Evolutionary conservation across 2,113 vertebrate species (phyloP), one percentile per base, ranked within the genome.

Genomic region (Pygoscelis antarcticus): DNA sequence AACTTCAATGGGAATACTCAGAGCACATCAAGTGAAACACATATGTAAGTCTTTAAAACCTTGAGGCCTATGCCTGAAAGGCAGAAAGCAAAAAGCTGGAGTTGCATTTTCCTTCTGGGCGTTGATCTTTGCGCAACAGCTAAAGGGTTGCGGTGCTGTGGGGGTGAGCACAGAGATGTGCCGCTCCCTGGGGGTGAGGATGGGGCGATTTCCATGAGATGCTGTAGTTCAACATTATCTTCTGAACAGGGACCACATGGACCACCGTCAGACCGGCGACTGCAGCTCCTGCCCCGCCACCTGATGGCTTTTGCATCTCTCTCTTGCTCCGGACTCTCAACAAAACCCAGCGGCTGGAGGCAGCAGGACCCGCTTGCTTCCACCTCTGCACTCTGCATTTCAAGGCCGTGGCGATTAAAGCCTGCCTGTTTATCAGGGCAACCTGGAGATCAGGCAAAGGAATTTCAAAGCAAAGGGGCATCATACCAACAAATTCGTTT

Each of bases 11-110:
- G 95, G 93, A 96, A 91, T 72, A 69, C 94, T 92, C 34, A 4
- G 91, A 93, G 94, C 90, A 78, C 95, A 92, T 47, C 80, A 16
- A 78, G 54, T 76, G 70, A 80, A 76, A 58, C 94, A 97, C 91
- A 95, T 84, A 60, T 96, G 93, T 79, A 96, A 97, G 96, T 95
- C 94, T 96, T 97, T 96, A 94, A 92, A 93, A 18, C 86, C 95
- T 51, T 1, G 68, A 93, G 90, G 88, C 75, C 90, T 93, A 27
- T 17, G 93, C 85, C 95, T 60, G 74, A 38, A 51, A 93, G 93
- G 89, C 93, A 60, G 81, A 26, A 54, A 86, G 88, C 38, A 9
- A 90, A 94, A 94, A 91, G 83, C 77, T 76, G 91, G 72, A 89
- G 69, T 1, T 52, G 71, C 55, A 16, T 91, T 97, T 89, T 82